phyloP scores from a whole-genome alignment of 1,140 invertebrate genomes.

The Nasonia vitripennis region DNA sequence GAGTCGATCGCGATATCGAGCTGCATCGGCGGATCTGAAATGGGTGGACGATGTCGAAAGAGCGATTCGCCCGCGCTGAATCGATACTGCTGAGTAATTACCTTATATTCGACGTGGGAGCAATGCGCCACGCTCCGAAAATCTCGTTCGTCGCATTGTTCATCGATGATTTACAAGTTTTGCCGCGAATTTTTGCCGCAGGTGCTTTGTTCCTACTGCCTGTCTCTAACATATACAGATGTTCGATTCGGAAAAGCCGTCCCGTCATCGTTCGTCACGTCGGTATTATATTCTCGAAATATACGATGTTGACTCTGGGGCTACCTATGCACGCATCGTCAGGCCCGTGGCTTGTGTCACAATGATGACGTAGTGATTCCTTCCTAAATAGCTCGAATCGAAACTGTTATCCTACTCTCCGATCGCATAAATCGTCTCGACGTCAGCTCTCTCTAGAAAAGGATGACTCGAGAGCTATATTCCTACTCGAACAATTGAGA shows the following conservation, averaged over 20 bases:
- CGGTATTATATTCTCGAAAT: no score
- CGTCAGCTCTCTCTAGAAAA: not conserved
- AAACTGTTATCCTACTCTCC: not conserved
- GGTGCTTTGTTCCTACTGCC: not conserved
- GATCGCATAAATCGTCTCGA: no score
- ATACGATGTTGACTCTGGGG: no score
- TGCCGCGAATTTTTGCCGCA: not conserved
- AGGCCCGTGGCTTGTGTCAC: no score
- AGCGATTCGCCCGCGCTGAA: conserved; percentile 16
- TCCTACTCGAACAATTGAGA: not conserved
- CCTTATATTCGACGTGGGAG: not conserved
- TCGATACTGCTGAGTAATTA: conserved; percentile 9
- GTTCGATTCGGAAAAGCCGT: not conserved
- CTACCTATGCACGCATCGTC: not conserved
- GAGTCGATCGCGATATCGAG: not conserved
- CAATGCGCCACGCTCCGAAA: not conserved
- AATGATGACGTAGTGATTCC: not conserved
- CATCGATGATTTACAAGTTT: not conserved
- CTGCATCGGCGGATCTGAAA: not conserved
- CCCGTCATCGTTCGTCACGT: not conserved
- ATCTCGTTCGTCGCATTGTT: not conserved
- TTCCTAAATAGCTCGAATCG: not conserved
- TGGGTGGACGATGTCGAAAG: conserved; percentile 13
- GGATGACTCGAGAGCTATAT: not conserved
- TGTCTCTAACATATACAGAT: not conserved